Conservation (phyloP, 1,140 invertebrate genomes). For the Parapsyche elsis region DNA sequence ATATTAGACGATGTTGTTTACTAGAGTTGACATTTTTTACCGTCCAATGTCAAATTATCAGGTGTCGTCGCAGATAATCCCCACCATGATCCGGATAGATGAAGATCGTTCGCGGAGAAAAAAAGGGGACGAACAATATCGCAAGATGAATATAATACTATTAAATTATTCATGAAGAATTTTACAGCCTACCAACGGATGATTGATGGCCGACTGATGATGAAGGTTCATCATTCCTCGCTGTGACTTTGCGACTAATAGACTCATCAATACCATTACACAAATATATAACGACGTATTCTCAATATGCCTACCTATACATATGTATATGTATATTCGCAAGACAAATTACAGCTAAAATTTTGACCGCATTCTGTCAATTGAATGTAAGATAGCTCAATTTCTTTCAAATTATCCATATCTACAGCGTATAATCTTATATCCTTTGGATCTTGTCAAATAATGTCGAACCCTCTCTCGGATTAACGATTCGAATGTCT, state of each 20-base stretch:
- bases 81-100: slow-evolving; percentile 12
- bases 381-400: too few species aligned
- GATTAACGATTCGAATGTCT: not conserved
- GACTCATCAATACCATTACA: too few species aligned
- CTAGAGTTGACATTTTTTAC: not conserved
- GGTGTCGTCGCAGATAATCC: slow-evolving; percentile 4
- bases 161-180: slow-evolving; percentile 48
- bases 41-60: slow-evolving; percentile 7
- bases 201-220: slow-evolving; percentile 38
- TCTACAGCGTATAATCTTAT: not conserved
- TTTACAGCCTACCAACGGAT: slow-evolving; percentile 5
- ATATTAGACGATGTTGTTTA: not conserved
- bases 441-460: not conserved
- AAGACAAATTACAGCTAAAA: too few species aligned
- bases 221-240: slow-evolving; percentile 34
- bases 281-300: too few species aligned
- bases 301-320: too few species aligned
- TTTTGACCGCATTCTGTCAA: too few species aligned
- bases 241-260: slow-evolving; percentile 17
- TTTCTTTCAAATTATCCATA: too few species aligned
- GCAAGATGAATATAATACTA: slow-evolving; percentile 13
- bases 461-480: not conserved
- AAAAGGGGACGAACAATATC: not conserved
- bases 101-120: not conserved
- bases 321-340: too few species aligned